Evolutionary conservation across 2,888 invertebrate genomes (phyloP), one percentile per base, ranked within the genome.

Genomic region (Polyommatus iphigenia): DNA sequence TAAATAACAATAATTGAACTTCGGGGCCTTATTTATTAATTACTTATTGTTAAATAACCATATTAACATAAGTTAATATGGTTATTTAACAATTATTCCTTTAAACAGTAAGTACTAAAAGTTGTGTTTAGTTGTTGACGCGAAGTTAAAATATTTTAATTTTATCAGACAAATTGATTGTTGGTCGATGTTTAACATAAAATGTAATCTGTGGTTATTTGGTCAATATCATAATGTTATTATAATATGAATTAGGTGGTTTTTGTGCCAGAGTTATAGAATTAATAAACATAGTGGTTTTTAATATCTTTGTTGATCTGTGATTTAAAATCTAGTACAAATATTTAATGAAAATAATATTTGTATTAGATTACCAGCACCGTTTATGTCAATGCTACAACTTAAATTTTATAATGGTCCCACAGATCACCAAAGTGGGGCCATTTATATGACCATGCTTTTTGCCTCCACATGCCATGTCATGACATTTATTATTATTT

Each of bases 111-210:
- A 50, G 24, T 24, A 2, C 24, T 54, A 54, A 54, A 54, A 18
- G 5, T 54, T 18, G 54, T 18, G 54, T 18, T 54, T 54, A 54
- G 54, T 54, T 54, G 13, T 18, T 54, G 24, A 24, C 36, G 13
- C 71, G 36, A 71, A 29, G 5, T 18, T 71, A 71, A 71, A 71
- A 71, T 71, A 54, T 6, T 71, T 29, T 71, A 32, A 71, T 71
- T 29, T 71, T 1, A 18, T 36, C 7, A 18, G 15, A 71, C 24
- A 71, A 29, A 36, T 71, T 71, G 18, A 6, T 32, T 71, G 71
- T 71, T 36, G 4, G 71, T 71, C 18, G 3, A 36, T 36, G 71
- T 71, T 71, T 36, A 71, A 32, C 36, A 71, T 32, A 36, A 32
- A 71, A 71, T 71, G 71, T 32, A 71, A 71, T 71, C 32, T 7